A percentile compares a stretch with the other conserved stretches of the same genome.
phyloP scores from a whole-genome alignment of 2,113 vertebrate species.

The Laticauda laticaudata region DNA sequence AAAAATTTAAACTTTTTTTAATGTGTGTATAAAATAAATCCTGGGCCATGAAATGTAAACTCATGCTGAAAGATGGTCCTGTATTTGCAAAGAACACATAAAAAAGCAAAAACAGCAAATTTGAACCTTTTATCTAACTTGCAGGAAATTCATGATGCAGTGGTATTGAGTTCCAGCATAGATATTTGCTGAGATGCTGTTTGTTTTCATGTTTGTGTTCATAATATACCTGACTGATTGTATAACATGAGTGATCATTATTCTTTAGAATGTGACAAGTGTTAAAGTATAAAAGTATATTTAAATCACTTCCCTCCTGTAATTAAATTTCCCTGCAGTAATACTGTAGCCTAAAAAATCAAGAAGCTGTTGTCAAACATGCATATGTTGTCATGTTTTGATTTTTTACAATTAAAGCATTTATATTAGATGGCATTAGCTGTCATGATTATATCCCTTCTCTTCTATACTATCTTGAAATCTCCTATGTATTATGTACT shows the following conservation, averaged over 20 bases:
- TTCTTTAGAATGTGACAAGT: background rate
- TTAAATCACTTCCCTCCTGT: background rate
- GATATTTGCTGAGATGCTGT: background rate
- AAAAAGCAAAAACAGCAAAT: background rate
- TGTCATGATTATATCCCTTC: conserved; percentile 6
- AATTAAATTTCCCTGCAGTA: conserved; percentile 11
- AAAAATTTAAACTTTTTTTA: background rate
- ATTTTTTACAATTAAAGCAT: background rate
- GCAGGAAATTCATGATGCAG: background rate
- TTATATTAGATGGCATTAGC: conserved; percentile 34
- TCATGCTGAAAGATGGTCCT: background rate
- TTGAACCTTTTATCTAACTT: background rate
- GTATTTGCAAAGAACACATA: background rate
- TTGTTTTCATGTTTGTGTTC: background rate
- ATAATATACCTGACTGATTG: background rate
- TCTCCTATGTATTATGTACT: background rate
- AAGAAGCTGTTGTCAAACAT: conserved; percentile 2
- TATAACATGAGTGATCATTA: background rate
- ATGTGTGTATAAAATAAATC: background rate
- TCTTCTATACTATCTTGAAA: background rate
- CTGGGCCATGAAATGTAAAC: background rate
- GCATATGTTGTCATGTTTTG: background rate
- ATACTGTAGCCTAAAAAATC: background rate
- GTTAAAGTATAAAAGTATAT: background rate
- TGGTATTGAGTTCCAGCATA: background rate